phyloP scores from a whole-genome alignment of 2,113 vertebrate genomes.

The Anguilla rostrata region DNA sequence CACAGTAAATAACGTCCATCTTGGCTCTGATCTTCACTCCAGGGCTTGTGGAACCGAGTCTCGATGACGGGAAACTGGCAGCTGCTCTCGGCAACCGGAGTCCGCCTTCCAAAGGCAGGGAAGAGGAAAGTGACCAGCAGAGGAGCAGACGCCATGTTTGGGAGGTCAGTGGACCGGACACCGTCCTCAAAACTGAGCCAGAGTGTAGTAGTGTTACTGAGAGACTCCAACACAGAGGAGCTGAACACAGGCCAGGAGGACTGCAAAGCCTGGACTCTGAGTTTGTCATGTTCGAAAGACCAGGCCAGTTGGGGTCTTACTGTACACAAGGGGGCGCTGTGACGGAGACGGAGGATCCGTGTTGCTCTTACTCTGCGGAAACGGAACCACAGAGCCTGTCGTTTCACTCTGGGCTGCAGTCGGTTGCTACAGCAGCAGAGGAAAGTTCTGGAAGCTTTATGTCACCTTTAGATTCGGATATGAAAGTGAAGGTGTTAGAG shows the following conservation, averaged over 20 bases:
- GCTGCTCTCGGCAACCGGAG: not conserved
- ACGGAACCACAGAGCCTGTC: not conserved
- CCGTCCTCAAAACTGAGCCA: slow-evolving; percentile 38
- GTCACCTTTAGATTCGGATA: slow-evolving; percentile 6
- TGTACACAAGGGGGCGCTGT: slow-evolving; percentile 27
- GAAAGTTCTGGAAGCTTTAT: not conserved
- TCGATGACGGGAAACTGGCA: slow-evolving; percentile 54
- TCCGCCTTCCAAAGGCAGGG: slow-evolving; percentile 7
- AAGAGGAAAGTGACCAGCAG: not conserved
- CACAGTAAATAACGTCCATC: not conserved
- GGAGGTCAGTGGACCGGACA: slow-evolving; percentile 62
- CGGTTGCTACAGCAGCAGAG: not conserved
- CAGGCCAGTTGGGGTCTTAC: slow-evolving; percentile 29
- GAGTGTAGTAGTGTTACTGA: slow-evolving; percentile 21
- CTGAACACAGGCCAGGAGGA: slow-evolving; percentile 36
- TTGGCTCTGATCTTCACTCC: not conserved
- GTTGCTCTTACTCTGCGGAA: not conserved
- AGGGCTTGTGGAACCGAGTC: slow-evolving; percentile 40
- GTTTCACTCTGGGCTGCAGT: slow-evolving; percentile 35
- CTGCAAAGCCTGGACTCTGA: slow-evolving; percentile 23
- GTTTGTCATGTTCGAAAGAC: slow-evolving; percentile 17
- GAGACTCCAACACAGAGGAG: slow-evolving; percentile 23
- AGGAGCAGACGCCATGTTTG: not conserved
- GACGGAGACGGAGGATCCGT: slow-evolving; percentile 11
- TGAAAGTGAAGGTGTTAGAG: not conserved